phyloP scores from a whole-genome alignment of 2,797 vertebrate genomes.

The Dipus sagitta region DNA sequence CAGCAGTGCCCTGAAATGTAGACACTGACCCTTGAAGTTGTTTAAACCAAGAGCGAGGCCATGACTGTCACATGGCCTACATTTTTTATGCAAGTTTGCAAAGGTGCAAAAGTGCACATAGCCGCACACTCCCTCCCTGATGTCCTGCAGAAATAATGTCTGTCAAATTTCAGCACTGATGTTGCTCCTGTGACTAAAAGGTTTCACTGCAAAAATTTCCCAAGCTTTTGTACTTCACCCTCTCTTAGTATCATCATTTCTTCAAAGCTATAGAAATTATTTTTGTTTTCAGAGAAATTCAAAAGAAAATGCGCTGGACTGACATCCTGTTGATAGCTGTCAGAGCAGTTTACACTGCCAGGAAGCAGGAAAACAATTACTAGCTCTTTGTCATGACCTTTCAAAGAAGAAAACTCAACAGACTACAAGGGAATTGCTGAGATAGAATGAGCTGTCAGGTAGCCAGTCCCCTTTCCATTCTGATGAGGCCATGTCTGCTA shows the following conservation, averaged over 20 bases:
- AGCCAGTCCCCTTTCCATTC: not conserved
- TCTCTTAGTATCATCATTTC: not conserved
- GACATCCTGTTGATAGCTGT: not conserved
- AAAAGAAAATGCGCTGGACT: not conserved
- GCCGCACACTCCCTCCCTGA: not conserved
- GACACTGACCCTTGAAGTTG: too few relatives aligned
- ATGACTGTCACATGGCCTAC: not conserved
- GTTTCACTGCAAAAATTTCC: not conserved
- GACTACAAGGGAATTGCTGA: not conserved
- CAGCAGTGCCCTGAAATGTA: too few relatives aligned
- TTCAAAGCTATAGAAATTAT: constrained; percentile 7
- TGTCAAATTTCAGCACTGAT: not conserved
- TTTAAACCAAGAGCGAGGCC: too few relatives aligned
- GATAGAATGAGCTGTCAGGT: too few relatives aligned
- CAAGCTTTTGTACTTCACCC: not conserved
- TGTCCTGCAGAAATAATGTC: not conserved
- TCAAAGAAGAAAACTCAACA: not conserved
- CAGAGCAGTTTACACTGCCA: not conserved
- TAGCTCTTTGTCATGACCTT: not conserved
- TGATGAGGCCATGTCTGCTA: not conserved
- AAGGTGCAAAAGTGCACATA: not conserved
- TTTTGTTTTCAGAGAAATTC: not conserved
- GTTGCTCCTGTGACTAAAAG: not conserved
- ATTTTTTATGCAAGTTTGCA: not conserved
- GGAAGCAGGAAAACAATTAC: not conserved